A percentile compares a stretch with the other conserved stretches of the same genome.
These are phyloP conservation scores for Temnothorax nylanderi DNA, from an alignment of 1,140 invertebrate genomes.

Conservation along the genomic window DNA sequence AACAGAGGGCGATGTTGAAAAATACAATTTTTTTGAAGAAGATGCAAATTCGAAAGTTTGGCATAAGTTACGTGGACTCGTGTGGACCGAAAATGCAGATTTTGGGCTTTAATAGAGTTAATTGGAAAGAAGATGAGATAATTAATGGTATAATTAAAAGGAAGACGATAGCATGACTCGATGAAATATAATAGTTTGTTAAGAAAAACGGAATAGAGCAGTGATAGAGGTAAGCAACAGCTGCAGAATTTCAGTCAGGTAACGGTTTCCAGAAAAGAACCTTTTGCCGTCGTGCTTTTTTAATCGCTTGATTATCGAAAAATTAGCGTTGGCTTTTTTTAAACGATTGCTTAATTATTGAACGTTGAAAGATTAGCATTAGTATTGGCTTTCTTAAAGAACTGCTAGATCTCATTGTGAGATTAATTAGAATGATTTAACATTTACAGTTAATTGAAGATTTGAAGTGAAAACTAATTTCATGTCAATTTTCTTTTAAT, in stretches of 20 bases:
- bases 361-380: background rate
- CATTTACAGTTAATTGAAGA: background rate
- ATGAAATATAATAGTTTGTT: background rate
- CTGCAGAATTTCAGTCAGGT: constrained; percentile 8
- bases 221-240: background rate
- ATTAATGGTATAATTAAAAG: constrained; percentile 4
- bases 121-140: background rate
- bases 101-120: background rate
- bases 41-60: background rate
- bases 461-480: background rate
- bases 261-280: background rate
- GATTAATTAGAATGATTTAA: background rate
- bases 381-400: background rate
- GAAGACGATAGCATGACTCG: background rate
- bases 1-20: background rate
- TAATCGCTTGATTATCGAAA: background rate
- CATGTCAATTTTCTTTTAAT: background rate
- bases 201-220: background rate
- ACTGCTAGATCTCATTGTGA: background rate
- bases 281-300: background rate
- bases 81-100: background rate
- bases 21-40: background rate
- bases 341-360: background rate
- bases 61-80: background rate
- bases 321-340: background rate